phyloP scores from a whole-genome alignment of 2,113 vertebrate species.

The Pituophis catenifer region DNA sequence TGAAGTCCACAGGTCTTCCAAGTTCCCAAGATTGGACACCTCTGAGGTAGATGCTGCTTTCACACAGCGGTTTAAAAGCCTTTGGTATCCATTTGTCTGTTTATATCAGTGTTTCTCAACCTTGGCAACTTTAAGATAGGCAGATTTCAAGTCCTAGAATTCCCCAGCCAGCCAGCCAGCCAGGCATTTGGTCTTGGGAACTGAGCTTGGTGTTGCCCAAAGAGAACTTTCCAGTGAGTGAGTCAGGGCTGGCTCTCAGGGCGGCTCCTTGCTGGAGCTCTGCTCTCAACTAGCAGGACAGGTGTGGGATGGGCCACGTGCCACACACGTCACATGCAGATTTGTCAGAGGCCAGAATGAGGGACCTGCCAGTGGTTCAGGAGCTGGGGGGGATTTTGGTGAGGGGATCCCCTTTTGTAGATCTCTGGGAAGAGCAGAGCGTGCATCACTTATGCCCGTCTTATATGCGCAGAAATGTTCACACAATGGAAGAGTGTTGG shows the following conservation, averaged over 20 bases:
- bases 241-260: background rate
- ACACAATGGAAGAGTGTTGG: background rate
- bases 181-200: background rate
- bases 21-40: background rate
- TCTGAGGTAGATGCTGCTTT: background rate
- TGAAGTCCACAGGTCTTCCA: background rate
- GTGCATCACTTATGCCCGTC: background rate
- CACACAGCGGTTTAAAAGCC: background rate
- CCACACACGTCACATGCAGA: background rate
- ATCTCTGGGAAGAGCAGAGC: background rate
- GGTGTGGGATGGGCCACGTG: background rate
- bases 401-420: background rate
- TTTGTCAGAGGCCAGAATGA: background rate
- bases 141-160: background rate
- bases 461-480: background rate
- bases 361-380: background rate
- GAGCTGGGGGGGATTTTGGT: fast-evolving
- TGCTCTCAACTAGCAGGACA: background rate
- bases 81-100: background rate
- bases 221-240: background rate
- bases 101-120: background rate
- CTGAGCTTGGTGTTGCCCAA: background rate
- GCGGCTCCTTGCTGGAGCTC: background rate
- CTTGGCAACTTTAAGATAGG: background rate
- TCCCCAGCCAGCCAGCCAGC: background rate